Evolutionary conservation across 2,113 vertebrate species (phyloP), one percentile per base, ranked within the genome.

Genomic region (Aegithalos caudatus): DNA sequence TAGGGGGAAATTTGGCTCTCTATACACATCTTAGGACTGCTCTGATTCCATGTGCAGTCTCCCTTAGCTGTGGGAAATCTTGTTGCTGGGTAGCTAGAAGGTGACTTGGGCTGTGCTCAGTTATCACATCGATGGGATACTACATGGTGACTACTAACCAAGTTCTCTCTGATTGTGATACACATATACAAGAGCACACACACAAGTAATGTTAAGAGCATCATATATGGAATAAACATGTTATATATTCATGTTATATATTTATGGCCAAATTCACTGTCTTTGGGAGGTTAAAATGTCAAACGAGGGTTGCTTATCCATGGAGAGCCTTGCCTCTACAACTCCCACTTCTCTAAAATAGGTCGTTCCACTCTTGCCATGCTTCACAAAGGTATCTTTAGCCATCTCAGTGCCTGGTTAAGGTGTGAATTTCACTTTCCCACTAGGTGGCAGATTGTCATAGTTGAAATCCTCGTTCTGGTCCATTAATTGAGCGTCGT

Each of bases 401-500:
- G 42, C 10, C 3, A 12, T 44, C n/a, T 28, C 24, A 31, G 31
- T 20, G 67, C 12, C 18, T 14, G 31, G 37, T 23, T 78, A 60
- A 74, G 15, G 27, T 33, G 65, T 9, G 7, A 54, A 77, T 88
- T 96, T 62, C 71, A 15, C 6, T 79, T 88, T 92, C 23, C 95
- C 96, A 71, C 88, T 91, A 97, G 97, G 60, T 96, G 97, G 94
- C 95, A 95, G 88, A 80, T 84, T 57, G 56, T 61, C 44, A 73
- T 25, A 92, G 62, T 38, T 31, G 42, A 90, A 95, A 67, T 88
- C 25, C 40, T 58, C 6, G 0, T 50, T 48, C 54, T 20, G 16
- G 11, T 19, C 31, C 1, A 0, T 54, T 70, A 62, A 74, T 7
- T 48, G 80, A 81, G 37, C 53, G 18, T 47, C 38, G 3, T 51